phyloP scores from a whole-genome alignment of 2,797 vertebrate species.

The Loris lydekkerianus region DNA sequence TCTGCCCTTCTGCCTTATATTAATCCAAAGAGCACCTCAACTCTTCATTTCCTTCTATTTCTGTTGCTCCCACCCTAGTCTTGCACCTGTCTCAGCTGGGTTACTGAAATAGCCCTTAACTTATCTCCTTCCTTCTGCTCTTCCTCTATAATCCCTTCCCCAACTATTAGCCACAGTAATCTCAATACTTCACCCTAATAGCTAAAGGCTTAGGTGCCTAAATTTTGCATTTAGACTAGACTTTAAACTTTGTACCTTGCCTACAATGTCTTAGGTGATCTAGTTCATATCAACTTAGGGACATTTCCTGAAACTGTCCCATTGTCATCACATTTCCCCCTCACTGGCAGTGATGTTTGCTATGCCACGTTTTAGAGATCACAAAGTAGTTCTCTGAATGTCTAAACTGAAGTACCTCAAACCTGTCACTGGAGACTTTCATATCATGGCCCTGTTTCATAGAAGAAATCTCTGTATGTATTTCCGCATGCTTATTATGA shows the following conservation, averaged over 20 bases:
- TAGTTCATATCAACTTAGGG: not conserved
- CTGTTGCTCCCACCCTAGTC: not conserved
- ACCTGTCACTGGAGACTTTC: not conserved
- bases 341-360: not conserved
- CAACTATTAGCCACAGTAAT: not conserved
- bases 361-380: not conserved
- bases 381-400: not conserved
- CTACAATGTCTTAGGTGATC: not conserved
- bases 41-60: not conserved
- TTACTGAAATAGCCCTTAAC: not conserved
- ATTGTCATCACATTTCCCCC: not conserved
- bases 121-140: not conserved
- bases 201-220: not conserved
- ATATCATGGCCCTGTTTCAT: not conserved
- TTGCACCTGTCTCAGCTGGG: not conserved
- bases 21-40: not conserved
- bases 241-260: not conserved
- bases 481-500: not conserved
- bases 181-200: not conserved
- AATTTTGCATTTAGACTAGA: not conserved
- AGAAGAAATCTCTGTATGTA: not conserved
- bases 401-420: not conserved
- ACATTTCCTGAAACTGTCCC: not conserved
- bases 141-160: not conserved
- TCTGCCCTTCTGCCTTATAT: conserved; percentile 16